A percentile compares a stretch with the other conserved stretches of the same genome.
phyloP scores from a whole-genome alignment of 2,113 vertebrate species.

The Eulemur macaco region DNA sequence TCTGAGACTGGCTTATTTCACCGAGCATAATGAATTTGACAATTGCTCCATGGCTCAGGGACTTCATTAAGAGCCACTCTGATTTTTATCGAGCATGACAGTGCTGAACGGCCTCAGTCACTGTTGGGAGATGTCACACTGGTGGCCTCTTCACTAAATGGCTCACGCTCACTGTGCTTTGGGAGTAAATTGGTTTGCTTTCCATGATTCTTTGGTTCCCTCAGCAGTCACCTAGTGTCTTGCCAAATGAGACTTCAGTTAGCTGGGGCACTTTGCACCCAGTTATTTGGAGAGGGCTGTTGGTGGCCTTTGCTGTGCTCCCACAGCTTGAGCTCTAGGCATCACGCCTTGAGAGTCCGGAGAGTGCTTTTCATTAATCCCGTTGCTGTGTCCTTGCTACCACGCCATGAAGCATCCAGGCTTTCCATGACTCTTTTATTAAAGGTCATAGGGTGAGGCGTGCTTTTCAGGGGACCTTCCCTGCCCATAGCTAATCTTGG shows the following conservation, averaged over 20 bases:
- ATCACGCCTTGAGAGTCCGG: neutral
- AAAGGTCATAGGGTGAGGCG: too few species aligned
- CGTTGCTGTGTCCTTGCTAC: neutral
- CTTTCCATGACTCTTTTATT: neutral
- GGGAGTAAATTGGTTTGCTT: neutral
- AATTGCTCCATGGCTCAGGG: neutral
- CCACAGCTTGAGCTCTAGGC: neutral
- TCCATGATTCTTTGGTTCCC: neutral
- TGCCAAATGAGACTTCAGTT: neutral
- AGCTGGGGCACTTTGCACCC: neutral
- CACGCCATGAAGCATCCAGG: neutral
- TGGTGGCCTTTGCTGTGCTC: neutral
- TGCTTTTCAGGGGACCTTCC: neutral
- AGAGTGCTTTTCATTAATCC: neutral
- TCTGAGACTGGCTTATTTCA: neutral
- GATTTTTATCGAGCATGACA: neutral
- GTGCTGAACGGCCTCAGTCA: neutral
- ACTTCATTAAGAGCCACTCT: neutral
- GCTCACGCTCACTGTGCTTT: neutral
- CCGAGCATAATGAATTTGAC: neutral
- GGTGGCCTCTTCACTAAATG: neutral
- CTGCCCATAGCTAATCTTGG: neutral
- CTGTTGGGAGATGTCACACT: neutral
- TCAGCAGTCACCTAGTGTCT: neutral
- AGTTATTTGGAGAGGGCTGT: neutral